Base-by-base conservation (phyloP, 2,113 vertebrate genomes). In the Gobio gobio region DNA sequence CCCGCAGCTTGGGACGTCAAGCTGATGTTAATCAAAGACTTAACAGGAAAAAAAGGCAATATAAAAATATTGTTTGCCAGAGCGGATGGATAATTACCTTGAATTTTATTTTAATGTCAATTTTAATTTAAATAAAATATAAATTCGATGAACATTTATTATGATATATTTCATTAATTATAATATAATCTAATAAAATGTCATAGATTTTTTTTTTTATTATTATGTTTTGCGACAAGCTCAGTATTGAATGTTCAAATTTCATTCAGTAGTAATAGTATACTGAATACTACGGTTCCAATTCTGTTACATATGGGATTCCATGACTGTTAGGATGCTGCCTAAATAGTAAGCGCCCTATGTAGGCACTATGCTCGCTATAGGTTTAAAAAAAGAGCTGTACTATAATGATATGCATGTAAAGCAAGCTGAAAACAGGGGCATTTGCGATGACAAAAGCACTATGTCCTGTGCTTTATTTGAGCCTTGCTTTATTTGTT, bases 11-110 rank as follows among this genome's bases (percentile, higher is more conserved):
- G 63, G 61, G 84, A 61, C 12, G n/a, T 82, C 72, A 70, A 76
- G 86, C 82, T 89, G 87, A 68, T 40, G 90, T 87, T 90, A 91
- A 93, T 92, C 90, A 91, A 90, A 88, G 84, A 83, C 86, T 83
- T 91, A 89, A 92, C 92, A 93, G 90, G 89, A 88, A 87, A 88
- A 83, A 54, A 78, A 87, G 77, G 74, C 73, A 86, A 84, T 85
- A 87, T 86, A 56, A 88, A 89, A 89, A 87, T 78, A 87, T 66
- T 58, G 76, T 83, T 77, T 75, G 86, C 91, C 82, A 81, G 86
- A 89, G 68, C 72, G 80, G 20, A 73, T 90, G 91, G 89, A 89
- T 90, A 89, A 92, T 89, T 86, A 86, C 59, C 76, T 76, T 70
- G 9, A 43, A 4, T 49, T 47, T 24, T 16, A 47, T 74, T 74